Evolutionary conservation across 2,797 vertebrate species (phyloP), one percentile per base, ranked within the genome.

Genomic region (Leptodactylus fallax): DNA sequence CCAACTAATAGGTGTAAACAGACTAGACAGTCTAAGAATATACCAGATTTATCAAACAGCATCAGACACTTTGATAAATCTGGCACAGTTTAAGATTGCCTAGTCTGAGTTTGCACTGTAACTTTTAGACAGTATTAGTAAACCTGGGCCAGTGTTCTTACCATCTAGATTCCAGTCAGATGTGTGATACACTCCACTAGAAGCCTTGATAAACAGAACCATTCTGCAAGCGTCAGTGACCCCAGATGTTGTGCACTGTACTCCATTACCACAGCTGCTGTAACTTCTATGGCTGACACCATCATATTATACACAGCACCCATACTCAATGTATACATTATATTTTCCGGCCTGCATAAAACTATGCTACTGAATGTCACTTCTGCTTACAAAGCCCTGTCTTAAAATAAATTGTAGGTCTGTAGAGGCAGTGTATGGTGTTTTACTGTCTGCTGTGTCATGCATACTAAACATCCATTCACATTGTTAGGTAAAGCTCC

Each of bases 401-500:
- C 36, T 69, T 7, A 36, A 14, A 56, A 21, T 11, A 11, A 83
- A 72, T 7, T 69, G 47, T 51, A 11, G 17, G 51, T 60, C 21
- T 55, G 12, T 7, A 21, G 8, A 23, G n/a, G 7, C 45, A n/a
- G 11, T 80, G 51, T 12, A 53, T 36, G 47, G 23, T 17, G 21
- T 27, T 11, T 60, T 60, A 36, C 27, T 9, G 49, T 21, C 19
- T 87, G 27, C 51, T 61, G 47, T 80, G 87, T 36, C 49, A 56
- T 53, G 87, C 79, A 88, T 85, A 85, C 83, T 56, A 85, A 88
- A 45, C 25, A 19, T 27, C 55, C 3, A 17, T 60, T 79, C 65
- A 81, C 83, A 81, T 85, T 81, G 83, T 88, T 85, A 76, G 63
- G 60, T 13, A 61, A 81, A 79, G 47, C 23, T 61, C 17, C 47